These are phyloP conservation scores for Otolemur garnettii DNA, from an alignment of 2,113 vertebrate species.

Conservation along the genomic window DNA sequence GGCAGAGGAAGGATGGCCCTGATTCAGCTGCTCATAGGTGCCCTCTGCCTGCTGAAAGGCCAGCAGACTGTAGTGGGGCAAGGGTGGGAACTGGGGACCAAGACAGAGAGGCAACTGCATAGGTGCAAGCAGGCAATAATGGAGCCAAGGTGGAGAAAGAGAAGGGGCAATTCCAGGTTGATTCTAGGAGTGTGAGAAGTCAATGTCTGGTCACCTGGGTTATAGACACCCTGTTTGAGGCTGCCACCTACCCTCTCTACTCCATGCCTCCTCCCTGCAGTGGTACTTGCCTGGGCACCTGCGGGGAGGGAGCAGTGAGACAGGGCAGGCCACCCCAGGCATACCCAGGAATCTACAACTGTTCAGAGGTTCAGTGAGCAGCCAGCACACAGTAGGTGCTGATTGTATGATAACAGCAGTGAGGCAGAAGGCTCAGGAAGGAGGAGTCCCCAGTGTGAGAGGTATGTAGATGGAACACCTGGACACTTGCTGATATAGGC, in stretches of 20 bases:
- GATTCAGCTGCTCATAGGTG: not conserved
- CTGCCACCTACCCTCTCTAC: not conserved
- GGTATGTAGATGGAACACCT: not conserved
- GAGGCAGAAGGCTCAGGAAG: not conserved
- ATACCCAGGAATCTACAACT: not conserved
- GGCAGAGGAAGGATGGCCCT: not conserved
- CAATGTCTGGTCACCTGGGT: not conserved
- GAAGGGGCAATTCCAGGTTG: not conserved
- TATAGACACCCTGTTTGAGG: not conserved
- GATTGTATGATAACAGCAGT: not conserved
- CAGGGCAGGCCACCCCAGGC: not conserved
- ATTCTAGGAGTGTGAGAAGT: not conserved
- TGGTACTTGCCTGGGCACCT: not conserved
- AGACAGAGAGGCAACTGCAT: not conserved
- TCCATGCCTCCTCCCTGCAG: not conserved
- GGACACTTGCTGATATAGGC: not conserved
- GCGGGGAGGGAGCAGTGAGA: not conserved
- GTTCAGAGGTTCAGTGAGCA: fast-evolving
- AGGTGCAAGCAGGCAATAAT: not conserved
- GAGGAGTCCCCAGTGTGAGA: not conserved
- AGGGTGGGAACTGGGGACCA: not conserved
- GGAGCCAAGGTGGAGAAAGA: not conserved
- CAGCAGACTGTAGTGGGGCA: fast-evolving
- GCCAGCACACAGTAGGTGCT: not conserved
- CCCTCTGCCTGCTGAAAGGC: conserved; percentile 6